Percentiles rank a stretch among this genome's conserved stretches.
Conservation (phyloP, 2,113 vertebrate species). For the Antechinus stuartii region DNA sequence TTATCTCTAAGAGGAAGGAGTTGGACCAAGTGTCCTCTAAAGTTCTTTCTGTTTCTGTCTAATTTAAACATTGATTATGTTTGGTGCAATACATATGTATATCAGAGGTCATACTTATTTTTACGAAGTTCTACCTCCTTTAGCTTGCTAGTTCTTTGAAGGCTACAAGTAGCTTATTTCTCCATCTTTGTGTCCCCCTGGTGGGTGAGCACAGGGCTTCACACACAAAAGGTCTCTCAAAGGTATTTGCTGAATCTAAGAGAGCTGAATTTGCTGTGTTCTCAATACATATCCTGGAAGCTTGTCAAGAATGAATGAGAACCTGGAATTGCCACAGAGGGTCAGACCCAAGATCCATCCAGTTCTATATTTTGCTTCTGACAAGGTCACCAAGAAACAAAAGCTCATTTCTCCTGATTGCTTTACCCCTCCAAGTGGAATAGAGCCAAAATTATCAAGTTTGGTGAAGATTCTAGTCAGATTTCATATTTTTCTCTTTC, state of each 20-base stretch:
- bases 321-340: not conserved
- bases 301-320: slow-evolving; percentile 62
- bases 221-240: slow-evolving; percentile 30
- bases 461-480: slow-evolving; percentile 56
- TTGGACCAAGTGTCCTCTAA: not conserved
- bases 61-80: not conserved
- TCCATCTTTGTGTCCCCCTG: slow-evolving; percentile 40
- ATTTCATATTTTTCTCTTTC: slow-evolving; percentile 25
- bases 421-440: not conserved
- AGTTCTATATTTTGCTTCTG: slow-evolving; percentile 27
- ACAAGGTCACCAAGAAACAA: not conserved
- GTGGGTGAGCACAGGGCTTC: slow-evolving; percentile 37
- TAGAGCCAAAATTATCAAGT: slow-evolving; percentile 17
- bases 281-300: slow-evolving; percentile 4
- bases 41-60: not conserved
- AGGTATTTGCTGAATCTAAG: not conserved
- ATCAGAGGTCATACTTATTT: not conserved
- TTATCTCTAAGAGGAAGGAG: not conserved
- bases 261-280: slow-evolving; percentile 5
- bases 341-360: slow-evolving; percentile 9
- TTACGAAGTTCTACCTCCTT: not conserved
- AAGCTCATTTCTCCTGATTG: not conserved
- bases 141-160: not conserved
- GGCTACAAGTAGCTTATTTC: not conserved
- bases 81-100: not conserved